phyloP scores from a whole-genome alignment of 2,888 invertebrate genomes.

The Diachrysia chrysitis region DNA sequence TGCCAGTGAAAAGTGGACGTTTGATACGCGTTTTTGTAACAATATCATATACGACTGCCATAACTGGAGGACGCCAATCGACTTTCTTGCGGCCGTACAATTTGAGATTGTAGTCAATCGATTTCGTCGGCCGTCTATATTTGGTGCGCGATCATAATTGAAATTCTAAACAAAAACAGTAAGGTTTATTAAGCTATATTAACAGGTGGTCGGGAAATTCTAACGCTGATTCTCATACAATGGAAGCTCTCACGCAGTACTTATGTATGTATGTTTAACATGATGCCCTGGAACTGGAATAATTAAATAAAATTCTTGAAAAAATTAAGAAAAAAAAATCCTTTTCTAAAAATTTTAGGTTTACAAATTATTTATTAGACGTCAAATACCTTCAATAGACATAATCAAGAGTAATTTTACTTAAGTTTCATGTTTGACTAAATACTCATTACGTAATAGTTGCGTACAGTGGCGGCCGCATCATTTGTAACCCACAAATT shows the following conservation, averaged over 20 bases:
- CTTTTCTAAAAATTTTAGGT: too few relatives aligned
- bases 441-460: constrained; percentile 42
- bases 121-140: constrained; percentile 55
- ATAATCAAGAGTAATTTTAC: constrained; percentile 10
- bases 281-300: too few relatives aligned
- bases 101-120: constrained; percentile 54
- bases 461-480: constrained; percentile 56
- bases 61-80: constrained; percentile 76
- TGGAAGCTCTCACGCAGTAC: constrained; percentile 29
- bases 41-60: constrained; percentile 80
- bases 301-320: too few relatives aligned
- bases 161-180: constrained; percentile 51
- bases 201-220: constrained; percentile 47
- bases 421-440: constrained; percentile 28
- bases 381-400: not conserved
- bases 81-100: constrained; percentile 73
- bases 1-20: constrained; percentile 79
- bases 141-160: constrained; percentile 54
- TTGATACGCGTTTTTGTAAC: constrained; percentile 78
- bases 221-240: constrained; percentile 36
- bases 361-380: too few relatives aligned
- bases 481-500: constrained; percentile 59
- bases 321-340: not conserved
- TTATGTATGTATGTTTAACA: not conserved
- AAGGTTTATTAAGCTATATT: constrained; percentile 50